Evolutionary conservation across 2,113 vertebrate genomes (phyloP), one percentile per base, ranked within the genome.

Genomic region (Chascanopsetta lugubris): DNA sequence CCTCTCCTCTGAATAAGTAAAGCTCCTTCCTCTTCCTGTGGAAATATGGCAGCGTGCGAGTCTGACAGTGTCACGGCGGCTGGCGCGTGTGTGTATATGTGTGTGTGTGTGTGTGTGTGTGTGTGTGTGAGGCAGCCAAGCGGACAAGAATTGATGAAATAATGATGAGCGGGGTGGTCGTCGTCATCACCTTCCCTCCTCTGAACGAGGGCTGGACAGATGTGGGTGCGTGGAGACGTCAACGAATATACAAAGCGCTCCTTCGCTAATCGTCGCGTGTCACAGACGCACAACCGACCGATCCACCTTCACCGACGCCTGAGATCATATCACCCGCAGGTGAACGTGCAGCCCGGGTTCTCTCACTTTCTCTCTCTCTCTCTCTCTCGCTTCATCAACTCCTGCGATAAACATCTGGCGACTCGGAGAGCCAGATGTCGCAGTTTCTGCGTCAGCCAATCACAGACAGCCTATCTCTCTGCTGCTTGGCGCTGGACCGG

Each of bases 1-100:
- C 47, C 75, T 66, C 62, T 42, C 51, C 79, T 48, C 72, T 89
- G 79, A 91, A 92, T 90, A 87, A 89, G 78, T 85, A 85, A 90
- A 75, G 63, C 9, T 13, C 24, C n/a, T 75, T 13, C 24, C n/a
- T 75, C 75, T 75, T 77, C 42, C 51, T 59, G 73, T 51, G 75
- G 58, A 85, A 79, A 79, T 51, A 56, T 3, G 20, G 18, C 10
- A n/a, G 48, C 20, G 67, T 46, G 49, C 55, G 6, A 27, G 48
- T 58, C 24, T 58, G 36, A 54, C 22, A 50, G 24, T 7, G 34
- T 49, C 26, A 8, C 34, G 12, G 34, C 13, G 5, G n/a, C 13
- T 27, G 42, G 51, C 24, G 71, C 51, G 21, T 54, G 65, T n/a
- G 25, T 53, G 60, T 54, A 62, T n/a, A 22, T 53, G 60, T n/a